Evolutionary conservation across 2,888 invertebrate species (phyloP).

Genomic region (Erebia aethiops): DNA sequence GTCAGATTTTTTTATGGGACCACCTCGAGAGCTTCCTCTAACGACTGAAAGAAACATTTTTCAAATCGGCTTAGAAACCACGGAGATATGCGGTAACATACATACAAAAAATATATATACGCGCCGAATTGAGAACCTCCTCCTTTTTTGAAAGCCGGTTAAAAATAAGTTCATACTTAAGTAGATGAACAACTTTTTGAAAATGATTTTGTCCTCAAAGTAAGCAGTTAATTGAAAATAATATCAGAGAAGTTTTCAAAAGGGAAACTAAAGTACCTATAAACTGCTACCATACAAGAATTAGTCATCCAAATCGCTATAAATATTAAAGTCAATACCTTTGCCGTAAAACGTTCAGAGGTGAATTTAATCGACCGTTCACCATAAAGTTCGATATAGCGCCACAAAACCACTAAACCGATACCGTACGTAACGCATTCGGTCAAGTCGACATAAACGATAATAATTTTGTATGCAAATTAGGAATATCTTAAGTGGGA

Average conservation of each 20-base stretch:
- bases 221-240: too few species aligned
- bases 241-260: background rate
- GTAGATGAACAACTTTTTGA: too few species aligned
- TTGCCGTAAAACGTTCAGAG: constrained; percentile 40
- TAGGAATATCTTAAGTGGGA: constrained; percentile 74
- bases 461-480: constrained; percentile 77
- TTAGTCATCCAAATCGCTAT: background rate
- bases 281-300: background rate
- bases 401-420: constrained; percentile 51
- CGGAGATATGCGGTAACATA: too few species aligned
- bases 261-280: background rate
- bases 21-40: too few species aligned
- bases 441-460: constrained; percentile 53
- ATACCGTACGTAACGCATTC: constrained; percentile 52
- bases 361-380: constrained; percentile 59
- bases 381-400: constrained; percentile 38
- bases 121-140: too few species aligned
- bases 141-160: too few species aligned
- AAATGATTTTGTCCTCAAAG: too few species aligned
- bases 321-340: constrained; percentile 10
- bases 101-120: too few species aligned
- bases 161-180: background rate
- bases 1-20: too few species aligned
- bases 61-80: too few species aligned
- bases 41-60: too few species aligned